Evolutionary conservation across 1,140 invertebrate genomes (phyloP), one percentile per base, ranked within the genome.

Genomic region (Parasteatoda tepidariorum): DNA sequence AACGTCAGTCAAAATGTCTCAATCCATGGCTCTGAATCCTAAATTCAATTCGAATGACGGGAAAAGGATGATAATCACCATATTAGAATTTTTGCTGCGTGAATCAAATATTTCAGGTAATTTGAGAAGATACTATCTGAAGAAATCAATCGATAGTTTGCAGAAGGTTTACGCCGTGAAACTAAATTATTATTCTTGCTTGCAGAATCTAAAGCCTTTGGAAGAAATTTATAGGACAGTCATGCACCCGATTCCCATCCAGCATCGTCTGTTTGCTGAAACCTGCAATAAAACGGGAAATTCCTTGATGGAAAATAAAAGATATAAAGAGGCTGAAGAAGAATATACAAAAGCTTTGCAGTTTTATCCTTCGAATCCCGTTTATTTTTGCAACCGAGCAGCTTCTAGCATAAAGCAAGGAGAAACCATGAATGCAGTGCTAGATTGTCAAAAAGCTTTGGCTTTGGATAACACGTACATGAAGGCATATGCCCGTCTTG

Each of bases 371-470:
- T 9, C 3, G 15, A 71, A 71, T 57, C 31, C 68, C 18, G 34
- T 71, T 3, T 71, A 38, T n/a, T 71, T n/a, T n/a, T 71, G 68
- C 9, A 71, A 71, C 6, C 26, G 68, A 2, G 68, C 68, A 26
- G 68, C 26, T 13, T 28, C 68, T 3, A 71, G 68, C 22, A 71
- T 71, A 3, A 30, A n/a, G 6, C 68, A 55, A 57, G 34, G 34
- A n/a, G 24, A 30, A 5, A 55, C 54, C 24, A 13, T 28, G 33
- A 30, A 3, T 5, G 68, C 68, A 2, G 6, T 30, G 2, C 7
- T 28, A 15, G 68, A 71, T 33, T 71, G 48, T 33, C 48, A 71
- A 4, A 30, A n/a, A n/a, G 48, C 68, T 22, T 57, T 71, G 28
- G 57, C 2, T 1, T 33, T 71, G 18, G 48, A 71, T 71, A 26